These are phyloP conservation scores for Urocynchramus pylzowi DNA, from an alignment of 2,113 vertebrate genomes.

Conservation along the genomic window DNA sequence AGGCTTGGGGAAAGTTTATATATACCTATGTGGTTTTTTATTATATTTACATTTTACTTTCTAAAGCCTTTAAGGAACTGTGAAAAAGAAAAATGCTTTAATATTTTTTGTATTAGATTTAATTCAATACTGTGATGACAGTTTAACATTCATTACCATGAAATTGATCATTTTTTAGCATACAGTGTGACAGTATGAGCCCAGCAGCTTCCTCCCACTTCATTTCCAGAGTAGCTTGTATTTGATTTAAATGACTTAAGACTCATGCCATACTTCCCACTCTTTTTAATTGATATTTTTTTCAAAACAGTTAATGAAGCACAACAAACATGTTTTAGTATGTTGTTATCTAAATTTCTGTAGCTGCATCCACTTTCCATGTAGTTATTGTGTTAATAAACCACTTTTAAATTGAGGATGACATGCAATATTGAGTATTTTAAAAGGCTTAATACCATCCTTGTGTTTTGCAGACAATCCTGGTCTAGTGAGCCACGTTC, in stretches of 20 bases:
- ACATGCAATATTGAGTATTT: background rate
- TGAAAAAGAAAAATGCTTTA: background rate
- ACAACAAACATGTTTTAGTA: background rate
- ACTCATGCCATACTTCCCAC: background rate
- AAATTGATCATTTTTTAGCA: background rate
- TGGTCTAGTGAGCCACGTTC: constrained; percentile 82
- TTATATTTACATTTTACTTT: background rate
- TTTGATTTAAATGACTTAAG: constrained; percentile 27
- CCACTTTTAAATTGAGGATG: background rate
- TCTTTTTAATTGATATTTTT: background rate
- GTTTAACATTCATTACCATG: background rate
- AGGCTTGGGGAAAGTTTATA: background rate
- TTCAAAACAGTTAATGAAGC: constrained; percentile 21
- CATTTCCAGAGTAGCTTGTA: background rate
- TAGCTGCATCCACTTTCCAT: background rate
- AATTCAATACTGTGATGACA: background rate
- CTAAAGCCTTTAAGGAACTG: background rate
- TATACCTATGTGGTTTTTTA: background rate
- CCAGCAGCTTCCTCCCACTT: constrained; percentile 12
- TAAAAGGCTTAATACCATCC: background rate
- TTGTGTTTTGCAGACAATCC: constrained; percentile 84
- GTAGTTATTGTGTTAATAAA: background rate
- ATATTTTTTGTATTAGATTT: background rate
- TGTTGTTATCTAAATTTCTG: background rate
- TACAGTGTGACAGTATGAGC: background rate